Percentiles rank a stretch among this genome's conserved stretches.
Conservation (phyloP, 2,888 invertebrate genomes). For the Aporophyla nigra region DNA sequence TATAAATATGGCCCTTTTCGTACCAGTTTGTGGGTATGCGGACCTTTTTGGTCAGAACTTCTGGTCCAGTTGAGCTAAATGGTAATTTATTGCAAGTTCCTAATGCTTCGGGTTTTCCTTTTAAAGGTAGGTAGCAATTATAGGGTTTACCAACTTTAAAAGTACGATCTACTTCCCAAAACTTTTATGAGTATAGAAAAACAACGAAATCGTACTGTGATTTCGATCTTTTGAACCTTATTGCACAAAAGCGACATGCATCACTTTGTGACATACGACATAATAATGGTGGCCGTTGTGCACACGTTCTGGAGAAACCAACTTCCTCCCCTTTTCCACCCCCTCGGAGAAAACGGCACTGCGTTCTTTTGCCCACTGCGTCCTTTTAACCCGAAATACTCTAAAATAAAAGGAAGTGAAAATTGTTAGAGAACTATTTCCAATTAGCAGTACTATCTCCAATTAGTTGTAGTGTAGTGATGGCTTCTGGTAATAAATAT, state of each 20-base stretch:
- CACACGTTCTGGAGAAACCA: not conserved
- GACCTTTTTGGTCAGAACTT: conserved; percentile 22
- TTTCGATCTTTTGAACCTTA: not conserved
- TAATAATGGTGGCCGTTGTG: not conserved
- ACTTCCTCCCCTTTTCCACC: not conserved
- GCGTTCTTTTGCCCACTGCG: not conserved
- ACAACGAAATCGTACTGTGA: not conserved
- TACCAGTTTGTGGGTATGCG: conserved; percentile 11
- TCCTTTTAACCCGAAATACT: not conserved
- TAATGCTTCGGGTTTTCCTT: not conserved
- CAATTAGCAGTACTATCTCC: no score
- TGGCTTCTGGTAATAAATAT: no score
- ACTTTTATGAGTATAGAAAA: not conserved
- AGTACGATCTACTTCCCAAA: not conserved
- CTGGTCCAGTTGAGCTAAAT: conserved; percentile 10
- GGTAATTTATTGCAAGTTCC: conserved; percentile 18
- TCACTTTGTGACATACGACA: not conserved
- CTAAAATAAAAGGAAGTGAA: no score
- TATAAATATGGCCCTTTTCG: conserved; percentile 23
- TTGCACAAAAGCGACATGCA: not conserved
- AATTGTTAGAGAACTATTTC: no score
- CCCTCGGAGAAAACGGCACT: not conserved
- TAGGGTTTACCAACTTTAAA: not conserved
- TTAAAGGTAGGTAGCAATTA: not conserved
- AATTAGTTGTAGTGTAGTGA: no score